Evolutionary conservation across 1,140 invertebrate genomes (phyloP).

Genomic region (Cherax destructor): DNA sequence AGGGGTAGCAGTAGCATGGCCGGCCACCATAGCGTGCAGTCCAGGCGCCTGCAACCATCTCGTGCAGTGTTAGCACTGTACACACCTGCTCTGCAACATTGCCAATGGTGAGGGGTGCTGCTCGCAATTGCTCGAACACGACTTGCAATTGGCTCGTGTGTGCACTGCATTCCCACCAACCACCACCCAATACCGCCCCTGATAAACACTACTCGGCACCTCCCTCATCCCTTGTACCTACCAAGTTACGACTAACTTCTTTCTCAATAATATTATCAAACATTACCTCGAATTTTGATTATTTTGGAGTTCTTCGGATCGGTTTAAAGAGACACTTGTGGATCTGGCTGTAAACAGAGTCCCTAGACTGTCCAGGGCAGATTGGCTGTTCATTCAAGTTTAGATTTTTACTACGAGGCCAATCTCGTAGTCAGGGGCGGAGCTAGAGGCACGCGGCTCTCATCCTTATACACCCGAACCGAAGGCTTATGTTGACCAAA

Average conservation of each 20-base stretch:
- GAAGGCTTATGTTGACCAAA: conserved; percentile 24
- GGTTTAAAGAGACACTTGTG: too few relatives aligned
- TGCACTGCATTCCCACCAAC: not conserved
- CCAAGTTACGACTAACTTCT: not conserved
- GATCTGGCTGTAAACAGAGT: too few relatives aligned
- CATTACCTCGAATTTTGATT: too few relatives aligned
- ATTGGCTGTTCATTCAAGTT: not conserved
- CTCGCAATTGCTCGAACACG: conserved; percentile 49
- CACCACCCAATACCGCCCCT: not conserved
- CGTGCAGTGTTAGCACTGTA: not conserved
- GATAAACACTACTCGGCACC: conserved; percentile 13
- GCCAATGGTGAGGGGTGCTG: conserved; percentile 37
- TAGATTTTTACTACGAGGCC: not conserved
- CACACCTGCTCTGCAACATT: conserved; percentile 47
- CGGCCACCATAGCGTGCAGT: not conserved
- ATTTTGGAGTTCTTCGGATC: too few relatives aligned
- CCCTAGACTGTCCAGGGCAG: too few relatives aligned
- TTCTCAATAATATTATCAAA: not conserved
- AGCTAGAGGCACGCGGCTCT: not conserved
- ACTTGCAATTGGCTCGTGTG: conserved; percentile 40
- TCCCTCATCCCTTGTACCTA: not conserved
- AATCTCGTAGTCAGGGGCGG: conserved; percentile 8
- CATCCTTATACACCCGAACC: conserved; percentile 3
- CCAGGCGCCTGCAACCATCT: not conserved
- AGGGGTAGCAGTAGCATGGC: not conserved